phyloP scores from a whole-genome alignment of 2,888 invertebrate species.

The Crocallis elinguaria region DNA sequence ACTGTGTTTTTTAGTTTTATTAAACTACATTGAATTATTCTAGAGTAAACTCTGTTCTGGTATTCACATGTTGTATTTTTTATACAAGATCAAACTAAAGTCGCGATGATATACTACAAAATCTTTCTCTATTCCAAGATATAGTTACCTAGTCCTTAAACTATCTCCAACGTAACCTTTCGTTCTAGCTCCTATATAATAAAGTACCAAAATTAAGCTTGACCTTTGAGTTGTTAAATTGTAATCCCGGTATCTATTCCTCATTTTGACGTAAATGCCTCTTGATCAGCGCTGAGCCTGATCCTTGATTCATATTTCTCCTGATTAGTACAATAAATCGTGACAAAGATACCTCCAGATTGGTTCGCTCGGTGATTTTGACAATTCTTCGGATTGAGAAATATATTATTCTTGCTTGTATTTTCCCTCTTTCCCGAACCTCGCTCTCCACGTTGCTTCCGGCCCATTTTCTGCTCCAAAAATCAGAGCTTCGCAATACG shows the following conservation, averaged over 20 bases:
- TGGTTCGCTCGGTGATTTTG: background rate
- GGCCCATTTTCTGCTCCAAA: constrained; percentile 23
- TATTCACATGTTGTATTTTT: too few species aligned
- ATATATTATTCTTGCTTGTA: constrained; percentile 9
- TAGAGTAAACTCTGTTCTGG: too few species aligned
- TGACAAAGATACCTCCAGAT: background rate
- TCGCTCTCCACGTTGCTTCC: constrained; percentile 7
- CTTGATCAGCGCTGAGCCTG: background rate
- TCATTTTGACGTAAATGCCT: constrained; percentile 2
- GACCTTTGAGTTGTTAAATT: constrained; percentile 2
- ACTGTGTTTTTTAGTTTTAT: too few species aligned
- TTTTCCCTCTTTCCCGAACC: constrained; percentile 1
- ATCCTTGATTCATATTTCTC: constrained; percentile 1
- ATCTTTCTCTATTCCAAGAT: too few species aligned
- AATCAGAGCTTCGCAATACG: constrained; percentile 15
- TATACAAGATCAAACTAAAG: too few species aligned
- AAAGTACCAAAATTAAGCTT: background rate
- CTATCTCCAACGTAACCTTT: background rate
- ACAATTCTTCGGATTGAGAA: constrained; percentile 5
- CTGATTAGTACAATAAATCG: background rate
- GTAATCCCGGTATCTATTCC: background rate
- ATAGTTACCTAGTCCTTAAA: too few species aligned
- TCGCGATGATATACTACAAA: too few species aligned
- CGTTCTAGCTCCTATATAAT: background rate
- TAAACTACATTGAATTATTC: too few species aligned